phyloP scores from a whole-genome alignment of 2,113 vertebrate species.

The Gadus macrocephalus region DNA sequence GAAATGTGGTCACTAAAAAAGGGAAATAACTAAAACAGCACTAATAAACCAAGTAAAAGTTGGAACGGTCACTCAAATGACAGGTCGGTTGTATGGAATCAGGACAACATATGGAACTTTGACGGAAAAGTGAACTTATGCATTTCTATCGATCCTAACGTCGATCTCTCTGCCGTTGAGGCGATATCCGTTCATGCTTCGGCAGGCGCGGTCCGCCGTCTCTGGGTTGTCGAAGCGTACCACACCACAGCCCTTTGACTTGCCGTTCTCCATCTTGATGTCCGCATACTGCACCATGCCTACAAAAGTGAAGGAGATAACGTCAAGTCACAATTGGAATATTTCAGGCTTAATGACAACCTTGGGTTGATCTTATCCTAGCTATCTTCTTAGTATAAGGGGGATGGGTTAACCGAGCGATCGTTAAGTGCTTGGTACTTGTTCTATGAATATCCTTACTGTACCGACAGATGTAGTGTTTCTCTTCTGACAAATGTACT shows the following conservation, averaged over 20 bases:
- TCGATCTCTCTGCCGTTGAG: slow-evolving; percentile 94
- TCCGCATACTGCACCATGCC: slow-evolving; percentile 95
- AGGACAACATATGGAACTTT: slow-evolving; percentile 20
- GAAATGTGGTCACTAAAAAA: slow-evolving; percentile 71
- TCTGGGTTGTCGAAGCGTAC: slow-evolving; percentile 94
- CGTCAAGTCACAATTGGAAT: background rate
- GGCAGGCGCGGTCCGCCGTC: slow-evolving; percentile 88
- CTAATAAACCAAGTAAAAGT: slow-evolving; percentile 46
- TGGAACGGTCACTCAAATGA: slow-evolving; percentile 22
- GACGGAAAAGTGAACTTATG: slow-evolving; percentile 64
- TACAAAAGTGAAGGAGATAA: slow-evolving; percentile 41
- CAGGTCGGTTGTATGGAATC: slow-evolving; percentile 2
- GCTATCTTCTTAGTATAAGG: too few species aligned
- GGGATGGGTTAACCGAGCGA: too few species aligned
- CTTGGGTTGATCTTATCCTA: too few species aligned
- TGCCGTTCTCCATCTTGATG: slow-evolving; percentile 98
- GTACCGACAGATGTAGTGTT: too few species aligned
- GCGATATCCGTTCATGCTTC: slow-evolving; percentile 94
- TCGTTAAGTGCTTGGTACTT: too few species aligned
- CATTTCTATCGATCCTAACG: slow-evolving; percentile 93
- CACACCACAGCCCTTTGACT: slow-evolving; percentile 97
- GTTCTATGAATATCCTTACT: too few species aligned
- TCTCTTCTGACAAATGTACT: too few species aligned
- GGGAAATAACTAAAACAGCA: slow-evolving; percentile 49
- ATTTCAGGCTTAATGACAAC: too few species aligned